phyloP scores from a whole-genome alignment of 2,888 invertebrate genomes.

The Drosophila formosana region DNA sequence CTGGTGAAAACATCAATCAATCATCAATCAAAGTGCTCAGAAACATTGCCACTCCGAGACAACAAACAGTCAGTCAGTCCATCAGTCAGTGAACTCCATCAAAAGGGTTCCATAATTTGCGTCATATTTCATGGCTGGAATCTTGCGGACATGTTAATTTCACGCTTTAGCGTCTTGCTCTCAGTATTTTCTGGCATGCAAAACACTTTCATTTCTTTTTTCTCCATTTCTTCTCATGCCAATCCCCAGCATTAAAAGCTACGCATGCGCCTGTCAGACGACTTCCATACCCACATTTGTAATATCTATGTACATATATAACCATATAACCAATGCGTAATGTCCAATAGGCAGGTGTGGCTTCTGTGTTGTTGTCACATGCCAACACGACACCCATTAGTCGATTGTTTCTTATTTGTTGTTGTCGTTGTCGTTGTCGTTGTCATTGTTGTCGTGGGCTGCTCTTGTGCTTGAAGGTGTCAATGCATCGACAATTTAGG shows the following conservation, averaged over 20 bases:
- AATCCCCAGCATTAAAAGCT: constrained; percentile 33
- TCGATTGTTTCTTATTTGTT: constrained; percentile 7
- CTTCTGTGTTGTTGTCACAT: constrained; percentile 55
- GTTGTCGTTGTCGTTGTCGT: neutral
- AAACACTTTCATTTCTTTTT: constrained; percentile 67
- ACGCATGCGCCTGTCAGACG: constrained; percentile 58
- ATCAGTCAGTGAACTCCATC: constrained; percentile 52
- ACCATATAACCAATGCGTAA: neutral
- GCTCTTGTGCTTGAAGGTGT: constrained; percentile 49
- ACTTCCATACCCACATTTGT: constrained; percentile 5
- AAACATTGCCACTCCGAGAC: constrained; percentile 22
- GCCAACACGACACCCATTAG: constrained; percentile 56
- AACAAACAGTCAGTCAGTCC: neutral
- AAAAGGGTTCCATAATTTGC: constrained; percentile 51
- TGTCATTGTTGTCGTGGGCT: constrained; percentile 18
- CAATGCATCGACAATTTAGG: constrained; percentile 49
- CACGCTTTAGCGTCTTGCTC: constrained; percentile 38
- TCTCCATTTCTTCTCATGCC: constrained; percentile 19
- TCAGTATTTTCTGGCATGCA: constrained; percentile 49
- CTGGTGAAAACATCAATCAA: constrained; percentile 77
- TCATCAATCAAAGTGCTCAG: constrained; percentile 69
- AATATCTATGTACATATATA: neutral
- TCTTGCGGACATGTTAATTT: constrained; percentile 66
- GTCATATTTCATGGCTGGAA: constrained; percentile 43
- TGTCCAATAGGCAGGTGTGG: constrained; percentile 33